A percentile compares a stretch with the other conserved stretches of the same genome.
These are phyloP conservation scores for Cephus runcator DNA, from an alignment of 2,888 invertebrate genomes.

Conservation along the genomic window DNA sequence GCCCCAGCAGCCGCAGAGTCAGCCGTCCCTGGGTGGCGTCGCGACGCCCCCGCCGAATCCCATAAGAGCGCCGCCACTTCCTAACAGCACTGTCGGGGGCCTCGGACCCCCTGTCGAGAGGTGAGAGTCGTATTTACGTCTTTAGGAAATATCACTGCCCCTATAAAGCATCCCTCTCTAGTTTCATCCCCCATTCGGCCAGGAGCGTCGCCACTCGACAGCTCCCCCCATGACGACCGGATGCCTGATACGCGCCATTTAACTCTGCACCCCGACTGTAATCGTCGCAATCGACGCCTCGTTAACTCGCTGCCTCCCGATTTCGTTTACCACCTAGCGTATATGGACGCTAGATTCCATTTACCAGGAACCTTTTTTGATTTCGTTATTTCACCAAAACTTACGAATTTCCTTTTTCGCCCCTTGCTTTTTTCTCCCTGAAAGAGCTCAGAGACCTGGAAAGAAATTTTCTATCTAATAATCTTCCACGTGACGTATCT, in stretches of 20 bases:
- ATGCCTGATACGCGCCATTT: conserved; percentile 62
- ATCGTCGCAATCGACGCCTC: conserved; percentile 52
- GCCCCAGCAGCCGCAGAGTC: conserved; percentile 66
- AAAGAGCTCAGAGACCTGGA: too few relatives aligned
- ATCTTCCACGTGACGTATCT: neutral
- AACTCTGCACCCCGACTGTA: conserved; percentile 45
- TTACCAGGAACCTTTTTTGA: neutral
- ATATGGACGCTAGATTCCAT: neutral
- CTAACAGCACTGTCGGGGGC: conserved; percentile 39
- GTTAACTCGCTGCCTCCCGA: conserved; percentile 27
- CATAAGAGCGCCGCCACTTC: conserved; percentile 68
- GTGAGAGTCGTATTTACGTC: conserved; percentile 60
- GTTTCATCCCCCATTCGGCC: conserved; percentile 19
- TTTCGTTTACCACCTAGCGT: neutral
- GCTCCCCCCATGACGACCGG: conserved; percentile 43
- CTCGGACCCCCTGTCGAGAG: conserved; percentile 58
- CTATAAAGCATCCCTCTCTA: conserved; percentile 36
- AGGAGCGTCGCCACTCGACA: conserved; percentile 13
- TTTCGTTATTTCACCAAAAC: neutral
- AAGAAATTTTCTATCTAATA: too few relatives aligned
- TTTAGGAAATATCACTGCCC: conserved; percentile 57
- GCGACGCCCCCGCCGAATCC: conserved; percentile 72
- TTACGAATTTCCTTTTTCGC: neutral
- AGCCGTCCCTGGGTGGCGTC: conserved; percentile 69
- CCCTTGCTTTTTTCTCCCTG: too few relatives aligned